A percentile compares a stretch with the other conserved stretches of the same genome.
These are phyloP conservation scores for Labrus mixtus DNA, from an alignment of 2,113 vertebrate genomes.

Conservation along the genomic window DNA sequence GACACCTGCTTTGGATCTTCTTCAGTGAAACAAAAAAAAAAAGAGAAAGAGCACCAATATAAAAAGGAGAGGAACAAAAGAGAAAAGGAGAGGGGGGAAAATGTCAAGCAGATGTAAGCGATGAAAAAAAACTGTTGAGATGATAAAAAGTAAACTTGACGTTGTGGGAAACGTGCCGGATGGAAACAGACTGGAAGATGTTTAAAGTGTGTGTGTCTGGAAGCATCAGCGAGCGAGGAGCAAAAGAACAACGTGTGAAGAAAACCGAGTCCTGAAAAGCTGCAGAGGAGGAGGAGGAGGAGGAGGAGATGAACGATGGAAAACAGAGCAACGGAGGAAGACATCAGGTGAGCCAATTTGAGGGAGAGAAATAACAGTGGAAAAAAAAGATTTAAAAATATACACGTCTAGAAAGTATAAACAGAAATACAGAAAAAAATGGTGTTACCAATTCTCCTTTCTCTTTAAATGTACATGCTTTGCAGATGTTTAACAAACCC, in stretches of 20 bases:
- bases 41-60: background rate
- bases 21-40: background rate
- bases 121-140: conserved; percentile 27
- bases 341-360: background rate
- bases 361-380: background rate
- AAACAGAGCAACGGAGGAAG: conserved; percentile 20
- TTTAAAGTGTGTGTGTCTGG: conserved; percentile 3
- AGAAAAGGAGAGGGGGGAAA: background rate
- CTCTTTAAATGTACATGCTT: background rate
- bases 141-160: conserved; percentile 25
- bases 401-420: background rate
- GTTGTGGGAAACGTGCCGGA: conserved; percentile 23
- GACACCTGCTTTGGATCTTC: conserved; percentile 48
- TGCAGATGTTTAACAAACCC: background rate
- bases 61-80: conserved; percentile 20
- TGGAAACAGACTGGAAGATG: conserved; percentile 22
- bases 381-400: background rate
- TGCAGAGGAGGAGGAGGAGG: background rate
- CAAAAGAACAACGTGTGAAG: background rate
- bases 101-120: conserved; percentile 25
- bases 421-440: no score
- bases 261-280: conserved; percentile 4
- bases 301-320: background rate
- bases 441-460: background rate
- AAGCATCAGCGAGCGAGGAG: background rate